These are phyloP conservation scores for Trinorchestia longiramus DNA, from an alignment of 1,140 invertebrate genomes.

Conservation along the genomic window DNA sequence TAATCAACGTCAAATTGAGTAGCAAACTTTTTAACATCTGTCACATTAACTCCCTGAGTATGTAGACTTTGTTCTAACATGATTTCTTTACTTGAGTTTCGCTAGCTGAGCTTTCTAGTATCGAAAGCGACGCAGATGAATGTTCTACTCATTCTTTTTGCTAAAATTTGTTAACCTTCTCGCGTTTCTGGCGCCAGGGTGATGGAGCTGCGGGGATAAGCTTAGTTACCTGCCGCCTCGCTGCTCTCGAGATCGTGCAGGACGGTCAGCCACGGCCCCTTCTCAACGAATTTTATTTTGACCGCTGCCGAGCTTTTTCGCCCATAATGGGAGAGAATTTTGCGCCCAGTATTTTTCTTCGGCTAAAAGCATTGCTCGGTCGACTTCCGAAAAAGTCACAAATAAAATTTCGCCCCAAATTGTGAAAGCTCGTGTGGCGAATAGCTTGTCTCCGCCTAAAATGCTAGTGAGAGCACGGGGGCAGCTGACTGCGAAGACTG, in stretches of 20 bases:
- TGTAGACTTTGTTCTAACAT: no score
- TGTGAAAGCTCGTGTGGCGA: conserved; percentile 13
- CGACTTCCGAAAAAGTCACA: conserved; percentile 51
- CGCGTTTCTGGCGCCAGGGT: neutral
- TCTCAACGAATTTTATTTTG: conserved; percentile 25
- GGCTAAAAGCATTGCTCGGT: conserved; percentile 54
- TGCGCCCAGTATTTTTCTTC: conserved; percentile 44
- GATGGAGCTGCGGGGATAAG: neutral
- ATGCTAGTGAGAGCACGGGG: neutral
- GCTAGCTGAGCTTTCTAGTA: no score
- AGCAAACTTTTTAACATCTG: no score
- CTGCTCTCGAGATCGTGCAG: neutral
- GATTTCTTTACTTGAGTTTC: neutral
- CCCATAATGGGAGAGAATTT: conserved; percentile 50
- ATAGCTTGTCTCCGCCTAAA: neutral
- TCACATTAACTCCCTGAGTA: no score
- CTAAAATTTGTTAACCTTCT: neutral
- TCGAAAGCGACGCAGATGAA: neutral
- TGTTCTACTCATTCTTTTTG: neutral
- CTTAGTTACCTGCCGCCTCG: neutral
- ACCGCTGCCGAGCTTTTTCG: conserved; percentile 18
- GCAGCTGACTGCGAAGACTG: neutral
- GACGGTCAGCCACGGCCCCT: neutral
- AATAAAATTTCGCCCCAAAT: conserved; percentile 47
- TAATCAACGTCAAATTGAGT: no score